A percentile compares a stretch with the other conserved stretches of the same genome.
Conservation (phyloP, 2,113 vertebrate genomes). For the Aptenodytes patagonicus region DNA sequence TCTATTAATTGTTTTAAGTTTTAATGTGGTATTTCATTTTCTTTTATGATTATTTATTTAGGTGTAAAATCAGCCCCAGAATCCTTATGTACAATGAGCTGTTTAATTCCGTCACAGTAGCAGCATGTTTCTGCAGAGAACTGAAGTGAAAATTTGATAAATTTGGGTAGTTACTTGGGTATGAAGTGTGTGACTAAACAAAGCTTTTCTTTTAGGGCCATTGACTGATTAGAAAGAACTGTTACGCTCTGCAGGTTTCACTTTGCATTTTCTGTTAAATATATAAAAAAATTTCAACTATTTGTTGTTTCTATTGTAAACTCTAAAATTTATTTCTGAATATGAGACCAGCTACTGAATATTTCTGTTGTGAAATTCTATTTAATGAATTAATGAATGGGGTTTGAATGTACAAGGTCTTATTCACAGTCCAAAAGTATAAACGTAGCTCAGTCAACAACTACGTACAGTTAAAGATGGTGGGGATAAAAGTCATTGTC, state of each 20-base stretch:
- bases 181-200: background rate
- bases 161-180: background rate
- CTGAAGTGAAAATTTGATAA: background rate
- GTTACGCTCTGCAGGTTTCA: background rate
- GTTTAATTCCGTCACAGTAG: background rate
- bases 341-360: background rate
- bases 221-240: background rate
- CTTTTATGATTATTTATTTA: background rate
- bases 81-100: background rate
- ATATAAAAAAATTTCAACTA: background rate
- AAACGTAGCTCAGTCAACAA: background rate
- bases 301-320: background rate
- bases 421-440: background rate
- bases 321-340: background rate
- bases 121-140: background rate
- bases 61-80: background rate
- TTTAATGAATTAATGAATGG: background rate
- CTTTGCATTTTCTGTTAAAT: background rate
- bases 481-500: background rate
- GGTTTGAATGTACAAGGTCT: background rate
- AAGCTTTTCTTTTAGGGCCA: background rate
- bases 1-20: background rate
- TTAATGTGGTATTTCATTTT: background rate
- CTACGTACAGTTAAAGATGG: background rate
- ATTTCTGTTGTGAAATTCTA: background rate